Evolutionary conservation across 2,797 vertebrate species (phyloP), one percentile per base, ranked within the genome.

Genomic region (Cynopterus sphinx): DNA sequence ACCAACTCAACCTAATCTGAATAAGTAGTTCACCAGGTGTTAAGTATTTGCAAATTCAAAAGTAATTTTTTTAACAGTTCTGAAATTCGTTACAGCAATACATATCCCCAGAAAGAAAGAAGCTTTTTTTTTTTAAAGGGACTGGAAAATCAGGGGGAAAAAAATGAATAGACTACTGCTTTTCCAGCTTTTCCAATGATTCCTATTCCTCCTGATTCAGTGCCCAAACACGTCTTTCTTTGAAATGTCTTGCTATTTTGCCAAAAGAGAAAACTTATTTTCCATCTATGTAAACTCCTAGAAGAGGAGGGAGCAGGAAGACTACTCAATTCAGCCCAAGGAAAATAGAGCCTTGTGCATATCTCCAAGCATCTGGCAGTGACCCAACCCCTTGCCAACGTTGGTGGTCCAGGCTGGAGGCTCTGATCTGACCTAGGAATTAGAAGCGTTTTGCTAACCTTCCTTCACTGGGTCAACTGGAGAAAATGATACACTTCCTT

Each of bases 281-380:
- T 98, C 97, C 94, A 91, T 94, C 96, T 96, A 59, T 43, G 43
- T 83, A 87, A 94, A 43, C 67, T 33, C 84, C 43, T 90, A 53
- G 85, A 97, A 94, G 92, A 97, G 36, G 95, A 43, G 90, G 90
- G 95, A 57, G n/a, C 67, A 95, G 94, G 96, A 95, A 98, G 92
- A 55, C 94, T 96, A 94, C 78, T 94, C 71, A 74, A 91, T 68
- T 92, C 94, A 94, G 77, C 81, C 78, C 97, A 93, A 97, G 95
- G 82, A 96, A 98, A 97, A 97, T 95, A 97, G 90, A 96, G 95
- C 91, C 96, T 97, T 96, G 95, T 97, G 96, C 68, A 4, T 95
- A 96, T 96, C 97, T 96, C 87, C 78, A 75, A 82, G 96, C 78
- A 22, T 65, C 90, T 96, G 92, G 94, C 95, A 96, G 53, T 39